Evolutionary conservation across 2,797 vertebrate species (phyloP), one percentile per base, ranked within the genome.

Genomic region (Tapera naevia): DNA sequence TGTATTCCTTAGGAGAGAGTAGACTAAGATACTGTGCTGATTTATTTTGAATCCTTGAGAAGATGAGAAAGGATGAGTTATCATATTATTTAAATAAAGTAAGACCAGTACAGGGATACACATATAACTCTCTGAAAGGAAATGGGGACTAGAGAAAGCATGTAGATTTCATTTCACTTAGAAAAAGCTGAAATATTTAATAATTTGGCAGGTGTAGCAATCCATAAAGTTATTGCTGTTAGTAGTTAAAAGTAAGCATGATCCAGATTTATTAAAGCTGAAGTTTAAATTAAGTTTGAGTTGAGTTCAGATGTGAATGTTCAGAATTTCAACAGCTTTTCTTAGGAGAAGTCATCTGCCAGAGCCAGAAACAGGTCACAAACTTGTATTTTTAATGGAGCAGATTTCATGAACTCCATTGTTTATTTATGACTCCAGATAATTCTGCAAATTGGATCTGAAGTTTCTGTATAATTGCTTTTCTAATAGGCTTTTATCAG

Each of bases 31-130:
- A 64, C 27, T 0, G 0, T 51, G 45, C 48, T 73, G 66, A 88
- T 95, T 79, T 94, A 62, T 90, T 93, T 72, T 75, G 46, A 84
- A 69, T 86, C 69, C 30, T 23, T 66, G 54, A 66, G 73, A 94
- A 71, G 64, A 82, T 76, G 58, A 62, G 65, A 88, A 84, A 58
- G 33, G 39, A 62, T 76, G 60, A 93, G 56, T 76, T 93, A 87
- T 53, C 37, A 14, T 13, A 39, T 87, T 94, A 41, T 89, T 93
- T 90, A 89, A 86, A 3, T 4, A 35, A 84, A 86, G 23, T 51
- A 56, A 60, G 51, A 50, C 21, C 30, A 48, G 17, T 73, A 28
- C 30, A 57, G 41, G 32, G 41, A 94, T 54, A 72, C 35, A n/a
- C 48, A 71, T 93, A 85, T 23, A 53, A 91, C 93, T 74, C 21